Evolutionary conservation across 2,888 invertebrate genomes (phyloP), one percentile per base, ranked within the genome.

Genomic region (Eilema sororculum): DNA sequence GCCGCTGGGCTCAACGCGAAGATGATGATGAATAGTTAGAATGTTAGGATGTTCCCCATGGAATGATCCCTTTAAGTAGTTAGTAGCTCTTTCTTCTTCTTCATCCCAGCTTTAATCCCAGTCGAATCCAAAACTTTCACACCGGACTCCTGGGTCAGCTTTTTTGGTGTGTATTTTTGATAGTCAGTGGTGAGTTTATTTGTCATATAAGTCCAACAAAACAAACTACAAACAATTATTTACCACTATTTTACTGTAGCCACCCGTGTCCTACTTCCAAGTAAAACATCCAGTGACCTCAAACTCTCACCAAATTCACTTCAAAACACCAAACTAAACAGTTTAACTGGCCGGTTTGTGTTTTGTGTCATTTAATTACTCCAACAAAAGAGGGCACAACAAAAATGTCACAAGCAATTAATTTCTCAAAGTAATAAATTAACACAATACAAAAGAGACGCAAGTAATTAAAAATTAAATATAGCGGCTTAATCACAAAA

Each of bases 381-480:
- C 57, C 33, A 67, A 67, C 72, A 67, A 64, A 63, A 59, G 62
- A 58, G 10, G 28, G 16, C 0, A 12, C n/a, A n/a, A 59, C 46
- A 52, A 57, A 41, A 74, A 74, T 63, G 28, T 68, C n/a, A 58
- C 16, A 52, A 62, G 60, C 56, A 75, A 72, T 72, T 75, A 69
- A 62, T 62, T 69, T 25, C 46, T 16, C 12, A 25, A 60, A 56
- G 33, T 59, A 65, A 60, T 52, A 61, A 33, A 60, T 61, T 52
- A 67, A 60, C 59, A 56, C 20, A 52, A 65, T 52, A 68, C 68
- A 72, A 68, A 76, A 33, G 68, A 56, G 30, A 41, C n/a, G 33
- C 22, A 37, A 64, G 60, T 68, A 59, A 77, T 72, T 66, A 52
- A 71, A 74, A 74, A 52, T 52, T 57, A 64, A 69, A 74, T 75